These are phyloP conservation scores for Gonioctena quinquepunctata DNA, from an alignment of 1,140 invertebrate species.

Conservation along the genomic window DNA sequence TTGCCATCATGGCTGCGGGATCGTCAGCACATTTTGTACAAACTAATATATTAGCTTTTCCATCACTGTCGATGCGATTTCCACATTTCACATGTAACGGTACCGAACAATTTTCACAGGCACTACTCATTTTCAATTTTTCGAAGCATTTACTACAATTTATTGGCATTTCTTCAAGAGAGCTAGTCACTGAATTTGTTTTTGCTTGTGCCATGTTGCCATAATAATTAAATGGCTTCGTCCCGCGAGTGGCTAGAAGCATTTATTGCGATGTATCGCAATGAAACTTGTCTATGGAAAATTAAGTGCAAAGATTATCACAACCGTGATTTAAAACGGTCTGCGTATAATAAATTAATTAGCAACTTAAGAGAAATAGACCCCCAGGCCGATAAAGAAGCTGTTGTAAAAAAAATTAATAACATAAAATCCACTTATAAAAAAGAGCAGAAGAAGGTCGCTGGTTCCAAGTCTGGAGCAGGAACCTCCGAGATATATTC, in stretches of 20 bases:
- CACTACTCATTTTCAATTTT: too few relatives aligned
- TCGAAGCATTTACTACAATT: too few relatives aligned
- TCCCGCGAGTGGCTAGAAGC: not conserved
- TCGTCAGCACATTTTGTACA: too few relatives aligned
- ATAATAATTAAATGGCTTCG: too few relatives aligned
- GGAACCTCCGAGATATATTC: not conserved
- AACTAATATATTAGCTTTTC: too few relatives aligned
- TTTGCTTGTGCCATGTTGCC: too few relatives aligned
- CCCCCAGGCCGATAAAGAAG: not conserved
- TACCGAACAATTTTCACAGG: too few relatives aligned
- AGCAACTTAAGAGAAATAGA: not conserved
- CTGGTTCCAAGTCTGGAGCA: not conserved
- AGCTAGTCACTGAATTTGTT: too few relatives aligned
- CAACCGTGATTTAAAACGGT: not conserved
- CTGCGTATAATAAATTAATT: not conserved
- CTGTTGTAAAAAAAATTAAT: slow-evolving; percentile 1
- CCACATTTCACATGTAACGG: too few relatives aligned
- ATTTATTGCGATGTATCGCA: not conserved
- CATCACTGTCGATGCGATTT: too few relatives aligned
- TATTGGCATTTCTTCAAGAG: too few relatives aligned
- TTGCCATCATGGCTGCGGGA: too few relatives aligned
- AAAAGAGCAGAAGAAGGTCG: not conserved
- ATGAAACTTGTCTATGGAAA: not conserved
- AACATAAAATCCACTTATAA: not conserved
- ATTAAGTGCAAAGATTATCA: not conserved